Percentiles rank a stretch among this genome's conserved stretches.
Conservation (phyloP, 2,113 vertebrate species). For the Shinisaurus crocodilurus region DNA sequence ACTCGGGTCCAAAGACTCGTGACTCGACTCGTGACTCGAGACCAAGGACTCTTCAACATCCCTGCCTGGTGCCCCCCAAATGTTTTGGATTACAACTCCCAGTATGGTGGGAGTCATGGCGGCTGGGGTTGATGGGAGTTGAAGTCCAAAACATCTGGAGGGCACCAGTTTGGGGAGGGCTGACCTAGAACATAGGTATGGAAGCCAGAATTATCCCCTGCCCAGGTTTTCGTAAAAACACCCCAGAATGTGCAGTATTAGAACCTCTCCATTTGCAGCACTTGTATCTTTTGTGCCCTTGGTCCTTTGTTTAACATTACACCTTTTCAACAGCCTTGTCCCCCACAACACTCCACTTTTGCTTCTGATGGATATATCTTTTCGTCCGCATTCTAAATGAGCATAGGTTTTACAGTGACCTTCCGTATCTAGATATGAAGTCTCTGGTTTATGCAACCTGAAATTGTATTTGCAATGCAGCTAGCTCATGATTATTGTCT, state of each 20-base stretch:
- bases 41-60: too few relatives aligned
- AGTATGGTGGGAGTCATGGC: too few relatives aligned
- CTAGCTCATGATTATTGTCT: neutral
- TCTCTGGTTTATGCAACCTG: neutral
- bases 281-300: neutral
- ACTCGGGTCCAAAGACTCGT: too few relatives aligned
- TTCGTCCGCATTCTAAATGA: neutral
- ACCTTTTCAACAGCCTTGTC: neutral
- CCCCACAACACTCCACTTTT: neutral
- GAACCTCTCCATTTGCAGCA: neutral
- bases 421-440: neutral
- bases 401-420: neutral
- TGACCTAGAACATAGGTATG: neutral
- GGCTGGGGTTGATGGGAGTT: too few relatives aligned
- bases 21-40: too few relatives aligned
- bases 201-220: neutral
- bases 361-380: neutral
- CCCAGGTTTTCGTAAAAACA: neutral
- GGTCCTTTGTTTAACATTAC: neutral
- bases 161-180: too few relatives aligned
- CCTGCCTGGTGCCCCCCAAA: neutral
- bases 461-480: neutral
- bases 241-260: neutral
- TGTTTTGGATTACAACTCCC: neutral
- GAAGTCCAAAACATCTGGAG: too few relatives aligned